phyloP scores from a whole-genome alignment of 2,797 vertebrate species.

The Danio kyathit region DNA sequence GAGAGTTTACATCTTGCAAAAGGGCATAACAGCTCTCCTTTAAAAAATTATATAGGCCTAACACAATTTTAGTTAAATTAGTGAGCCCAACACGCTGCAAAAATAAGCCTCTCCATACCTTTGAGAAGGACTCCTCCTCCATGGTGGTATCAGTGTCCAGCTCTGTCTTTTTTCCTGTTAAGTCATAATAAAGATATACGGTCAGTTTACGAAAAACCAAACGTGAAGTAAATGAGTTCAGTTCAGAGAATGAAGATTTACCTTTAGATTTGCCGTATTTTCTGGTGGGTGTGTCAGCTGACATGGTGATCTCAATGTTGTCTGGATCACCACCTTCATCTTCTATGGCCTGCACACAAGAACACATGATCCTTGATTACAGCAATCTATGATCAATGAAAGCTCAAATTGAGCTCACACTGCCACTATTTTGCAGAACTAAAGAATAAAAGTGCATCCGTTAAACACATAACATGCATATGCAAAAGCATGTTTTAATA shows the following conservation, averaged over 20 bases:
- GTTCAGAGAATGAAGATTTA: conserved; percentile 60
- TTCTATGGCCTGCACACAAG: conserved; percentile 86
- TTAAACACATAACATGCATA: background rate
- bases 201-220: background rate
- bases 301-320: conserved; percentile 85
- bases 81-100: background rate
- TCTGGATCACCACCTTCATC: conserved; percentile 95
- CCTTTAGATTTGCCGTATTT: conserved; percentile 93
- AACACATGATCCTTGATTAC: background rate
- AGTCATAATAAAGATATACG: background rate
- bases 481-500: background rate
- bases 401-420: background rate
- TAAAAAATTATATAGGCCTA: background rate
- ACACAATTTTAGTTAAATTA: background rate
- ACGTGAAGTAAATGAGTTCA: background rate
- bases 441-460: background rate
- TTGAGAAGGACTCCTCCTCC: conserved; percentile 89
- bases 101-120: conserved; percentile 77
- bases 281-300: conserved; percentile 83
- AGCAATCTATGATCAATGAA: too few relatives aligned
- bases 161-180: conserved; percentile 88
- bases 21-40: too few relatives aligned
- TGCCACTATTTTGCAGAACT: background rate
- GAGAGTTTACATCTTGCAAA: too few relatives aligned
- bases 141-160: conserved; percentile 85